Evolutionary conservation across 2,113 vertebrate species (phyloP).

Genomic region (Phasianus colchicus): DNA sequence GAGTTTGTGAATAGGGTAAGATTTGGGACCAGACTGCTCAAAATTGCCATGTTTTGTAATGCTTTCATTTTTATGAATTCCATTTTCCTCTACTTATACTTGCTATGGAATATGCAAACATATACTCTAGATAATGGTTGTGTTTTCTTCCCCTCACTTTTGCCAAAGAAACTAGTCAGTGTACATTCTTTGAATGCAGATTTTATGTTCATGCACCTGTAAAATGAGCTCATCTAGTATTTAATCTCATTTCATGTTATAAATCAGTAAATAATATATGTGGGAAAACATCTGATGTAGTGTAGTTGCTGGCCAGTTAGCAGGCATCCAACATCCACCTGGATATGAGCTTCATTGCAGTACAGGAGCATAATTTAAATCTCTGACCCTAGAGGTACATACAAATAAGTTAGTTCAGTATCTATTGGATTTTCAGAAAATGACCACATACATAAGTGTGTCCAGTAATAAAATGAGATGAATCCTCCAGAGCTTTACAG

Average conservation of each 20-base stretch:
- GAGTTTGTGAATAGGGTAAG: background rate
- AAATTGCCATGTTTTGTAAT: background rate
- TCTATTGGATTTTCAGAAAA: background rate
- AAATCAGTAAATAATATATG: background rate
- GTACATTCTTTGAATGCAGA: background rate
- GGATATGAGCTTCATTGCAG: background rate
- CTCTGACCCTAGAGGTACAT: background rate
- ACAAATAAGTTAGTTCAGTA: background rate
- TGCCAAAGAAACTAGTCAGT: background rate
- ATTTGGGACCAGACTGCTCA: background rate
- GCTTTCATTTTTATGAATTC: background rate
- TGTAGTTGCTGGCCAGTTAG: background rate
- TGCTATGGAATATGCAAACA: background rate
- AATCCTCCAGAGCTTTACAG: background rate
- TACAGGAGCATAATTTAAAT: background rate
- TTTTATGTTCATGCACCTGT: background rate
- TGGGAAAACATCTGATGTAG: background rate
- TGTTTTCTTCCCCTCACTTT: background rate
- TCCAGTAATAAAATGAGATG: background rate
- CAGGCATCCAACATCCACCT: background rate
- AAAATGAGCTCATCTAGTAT: background rate
- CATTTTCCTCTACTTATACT: background rate
- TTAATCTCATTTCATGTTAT: background rate
- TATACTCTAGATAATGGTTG: background rate
- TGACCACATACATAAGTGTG: rapidly evolving